Evolutionary conservation across 2,113 vertebrate species (phyloP), one percentile per base, ranked within the genome.

Genomic region (Neomonachus schauinslandi): DNA sequence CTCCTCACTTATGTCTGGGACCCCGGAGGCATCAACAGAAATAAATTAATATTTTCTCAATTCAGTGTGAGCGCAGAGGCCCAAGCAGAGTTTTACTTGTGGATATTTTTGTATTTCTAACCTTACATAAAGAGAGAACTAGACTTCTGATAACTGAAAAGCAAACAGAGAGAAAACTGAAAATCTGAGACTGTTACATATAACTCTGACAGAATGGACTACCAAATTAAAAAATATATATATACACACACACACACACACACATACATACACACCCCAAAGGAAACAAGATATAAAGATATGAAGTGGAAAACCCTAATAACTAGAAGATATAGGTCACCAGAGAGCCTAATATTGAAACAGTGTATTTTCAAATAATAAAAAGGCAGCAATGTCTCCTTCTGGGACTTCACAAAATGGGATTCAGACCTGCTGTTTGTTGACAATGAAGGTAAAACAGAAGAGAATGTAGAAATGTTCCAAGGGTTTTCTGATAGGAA

Each of bases 241-340:
- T 42, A 1, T 7, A 51, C 7, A 51, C 53, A 51, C 49, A 51
- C 49, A 51, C 21, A 59, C 21, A 10, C 24, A 39, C 39, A 42
- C 39, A 4, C 33, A 72, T 42, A 19, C 42, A 55, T 24, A 18
- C 33, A 6, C 13, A 26, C 51, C 39, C n/a, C 72, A 93, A 84
- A 89, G 55, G n/a, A 95, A 91, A 49, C 18, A 94, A 81, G 95
- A 80, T 77, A 76, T 13, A 72, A 72, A 72, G 42, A 63, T 79
- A 36, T 31, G 86, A 94, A 92, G 13, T 74, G 36, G 31, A 14
- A 42, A 89, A 88, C 39, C 1, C n/a, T 83, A 72, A 61, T 65
- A 77, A 71, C 51, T 11, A n/a, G 31, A 74, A 89, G 14, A 89
- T 84, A 94, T 39, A 72, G 31, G 36, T 33, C 65, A 89, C 53